Evolutionary conservation across 2,888 invertebrate species (phyloP).

Genomic region (Julus scanicus): DNA sequence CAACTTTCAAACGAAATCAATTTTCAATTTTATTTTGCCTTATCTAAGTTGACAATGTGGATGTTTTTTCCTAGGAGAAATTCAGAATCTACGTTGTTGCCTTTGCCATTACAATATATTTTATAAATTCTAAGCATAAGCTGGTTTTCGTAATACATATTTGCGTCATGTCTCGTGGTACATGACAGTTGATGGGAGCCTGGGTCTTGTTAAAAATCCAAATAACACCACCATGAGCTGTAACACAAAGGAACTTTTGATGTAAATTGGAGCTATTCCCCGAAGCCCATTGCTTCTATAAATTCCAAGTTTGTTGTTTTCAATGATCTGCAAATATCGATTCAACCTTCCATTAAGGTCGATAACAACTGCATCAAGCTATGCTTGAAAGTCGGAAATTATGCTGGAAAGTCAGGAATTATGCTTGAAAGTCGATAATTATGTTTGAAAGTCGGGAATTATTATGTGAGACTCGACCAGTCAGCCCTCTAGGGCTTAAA

Average conservation of each 20-base stretch:
- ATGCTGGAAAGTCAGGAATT: background rate
- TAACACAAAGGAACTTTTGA: background rate
- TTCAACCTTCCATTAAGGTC: constrained; percentile 6
- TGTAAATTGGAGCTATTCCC: background rate
- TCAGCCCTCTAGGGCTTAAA: background rate
- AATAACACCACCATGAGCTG: background rate
- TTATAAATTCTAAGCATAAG: background rate
- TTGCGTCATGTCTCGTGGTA: background rate
- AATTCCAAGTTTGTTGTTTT: background rate
- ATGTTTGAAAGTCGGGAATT: background rate
- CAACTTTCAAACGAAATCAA: background rate
- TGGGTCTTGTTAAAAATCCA: constrained; percentile 3
- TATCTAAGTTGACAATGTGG: background rate
- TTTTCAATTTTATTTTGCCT: background rate
- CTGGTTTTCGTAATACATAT: background rate
- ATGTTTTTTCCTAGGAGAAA: background rate
- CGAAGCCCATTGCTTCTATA: background rate
- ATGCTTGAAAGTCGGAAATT: background rate
- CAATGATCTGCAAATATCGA: background rate
- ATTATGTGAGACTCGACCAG: background rate
- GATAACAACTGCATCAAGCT: background rate
- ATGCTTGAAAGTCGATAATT: background rate
- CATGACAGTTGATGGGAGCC: background rate
- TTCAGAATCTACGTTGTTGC: background rate
- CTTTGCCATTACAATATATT: background rate